Conservation (phyloP, 2,888 invertebrate species). For the Drosophila mercatorum region DNA sequence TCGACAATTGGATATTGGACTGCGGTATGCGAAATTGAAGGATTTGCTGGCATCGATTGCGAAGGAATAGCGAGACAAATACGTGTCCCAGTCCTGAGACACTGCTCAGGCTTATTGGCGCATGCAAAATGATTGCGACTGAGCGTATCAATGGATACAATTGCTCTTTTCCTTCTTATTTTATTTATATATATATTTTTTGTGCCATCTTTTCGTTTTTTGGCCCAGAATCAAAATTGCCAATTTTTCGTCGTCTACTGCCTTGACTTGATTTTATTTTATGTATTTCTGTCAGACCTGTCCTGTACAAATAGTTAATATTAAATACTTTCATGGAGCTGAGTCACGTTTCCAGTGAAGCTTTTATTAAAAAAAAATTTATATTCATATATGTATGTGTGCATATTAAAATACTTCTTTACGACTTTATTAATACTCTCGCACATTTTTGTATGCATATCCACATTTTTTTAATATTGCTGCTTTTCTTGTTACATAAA, state of each 20-base stretch:
- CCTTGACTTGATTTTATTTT: conserved; percentile 19
- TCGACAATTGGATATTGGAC: conserved; percentile 74
- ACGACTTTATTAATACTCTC: conserved; percentile 37
- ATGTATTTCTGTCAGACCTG: conserved; percentile 27
- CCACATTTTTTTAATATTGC: conserved; percentile 11
- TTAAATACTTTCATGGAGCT: conserved; percentile 42
- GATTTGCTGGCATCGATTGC: conserved; percentile 52
- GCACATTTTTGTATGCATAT: conserved; percentile 1
- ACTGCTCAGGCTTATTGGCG: conserved; percentile 62
- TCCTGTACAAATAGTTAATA: conserved; percentile 53
- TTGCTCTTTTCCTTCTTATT: conserved; percentile 16
- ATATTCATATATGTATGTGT: not conserved
- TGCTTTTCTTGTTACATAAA: conserved; percentile 38
- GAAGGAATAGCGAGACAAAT: conserved; percentile 51
- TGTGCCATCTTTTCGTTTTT: conserved; percentile 1
- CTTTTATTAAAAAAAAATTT: conserved; percentile 1
- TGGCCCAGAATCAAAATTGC: conserved; percentile 31
- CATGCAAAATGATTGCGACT: conserved; percentile 62
- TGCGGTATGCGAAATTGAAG: conserved; percentile 59
- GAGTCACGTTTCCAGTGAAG: not conserved
- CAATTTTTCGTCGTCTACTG: conserved; percentile 9
- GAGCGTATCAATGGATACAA: conserved; percentile 54
- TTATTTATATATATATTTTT: not conserved
- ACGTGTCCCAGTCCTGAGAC: conserved; percentile 55
- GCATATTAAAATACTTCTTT: conserved; percentile 22